phyloP scores from a whole-genome alignment of 2,888 invertebrate species.

The Apotomis capreana region DNA sequence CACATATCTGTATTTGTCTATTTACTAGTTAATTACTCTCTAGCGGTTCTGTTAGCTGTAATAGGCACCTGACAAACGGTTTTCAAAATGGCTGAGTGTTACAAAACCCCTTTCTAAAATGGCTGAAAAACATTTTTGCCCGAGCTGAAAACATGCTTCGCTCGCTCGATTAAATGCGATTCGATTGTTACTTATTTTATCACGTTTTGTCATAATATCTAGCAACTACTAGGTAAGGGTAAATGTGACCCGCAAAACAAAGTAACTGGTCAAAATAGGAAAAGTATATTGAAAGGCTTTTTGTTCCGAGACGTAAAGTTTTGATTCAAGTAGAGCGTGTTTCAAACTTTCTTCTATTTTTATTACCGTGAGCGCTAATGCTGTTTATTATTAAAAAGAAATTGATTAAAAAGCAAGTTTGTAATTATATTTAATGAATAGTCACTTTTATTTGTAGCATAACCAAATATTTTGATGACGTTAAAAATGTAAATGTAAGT shows the following conservation, averaged over 20 bases:
- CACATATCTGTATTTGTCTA: slow-evolving; percentile 3
- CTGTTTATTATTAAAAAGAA: slow-evolving; percentile 35
- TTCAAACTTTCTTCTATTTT: slow-evolving; percentile 17
- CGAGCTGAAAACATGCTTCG: too few relatives aligned
- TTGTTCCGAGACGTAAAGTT: not conserved
- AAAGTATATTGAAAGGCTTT: not conserved
- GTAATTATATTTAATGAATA: slow-evolving; percentile 41
- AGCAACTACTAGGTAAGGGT: too few relatives aligned
- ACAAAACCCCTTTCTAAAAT: too few relatives aligned
- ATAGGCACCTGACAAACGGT: too few relatives aligned
- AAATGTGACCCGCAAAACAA: not conserved
- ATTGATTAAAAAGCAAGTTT: slow-evolving; percentile 29
- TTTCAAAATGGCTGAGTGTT: too few relatives aligned
- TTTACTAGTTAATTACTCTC: not conserved
- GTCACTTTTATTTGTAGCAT: not conserved
- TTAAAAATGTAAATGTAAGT: too few relatives aligned
- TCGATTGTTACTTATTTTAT: not conserved
- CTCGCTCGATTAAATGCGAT: too few relatives aligned
- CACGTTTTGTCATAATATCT: too few relatives aligned
- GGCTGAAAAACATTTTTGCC: too few relatives aligned
- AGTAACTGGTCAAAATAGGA: not conserved
- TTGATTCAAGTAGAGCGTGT: slow-evolving; percentile 7
- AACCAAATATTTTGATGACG: not conserved
- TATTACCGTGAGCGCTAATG: slow-evolving; percentile 34
- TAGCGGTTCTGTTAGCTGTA: not conserved